These are phyloP conservation scores for Micoletzkya japonica DNA, from an alignment of 2,888 invertebrate species.

Conservation along the genomic window DNA sequence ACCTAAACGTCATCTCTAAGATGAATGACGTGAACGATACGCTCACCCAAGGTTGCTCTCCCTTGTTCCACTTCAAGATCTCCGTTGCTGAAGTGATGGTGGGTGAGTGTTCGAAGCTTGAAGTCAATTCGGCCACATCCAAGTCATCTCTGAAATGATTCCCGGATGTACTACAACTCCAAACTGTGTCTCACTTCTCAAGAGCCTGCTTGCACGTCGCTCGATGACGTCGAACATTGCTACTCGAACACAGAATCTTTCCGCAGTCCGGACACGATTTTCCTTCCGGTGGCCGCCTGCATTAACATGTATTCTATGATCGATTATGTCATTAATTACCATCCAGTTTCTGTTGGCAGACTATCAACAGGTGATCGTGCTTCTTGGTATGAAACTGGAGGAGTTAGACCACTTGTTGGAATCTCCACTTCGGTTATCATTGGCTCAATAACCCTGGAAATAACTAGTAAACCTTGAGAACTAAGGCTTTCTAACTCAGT, in stretches of 20 bases:
- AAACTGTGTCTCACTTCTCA: constrained; percentile 8
- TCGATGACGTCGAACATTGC: constrained; percentile 51
- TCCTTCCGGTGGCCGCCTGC: not conserved
- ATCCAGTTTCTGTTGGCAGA: too few relatives aligned
- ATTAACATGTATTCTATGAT: too few relatives aligned
- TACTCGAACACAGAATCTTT: constrained; percentile 44
- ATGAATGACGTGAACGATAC: not conserved
- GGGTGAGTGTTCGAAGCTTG: too few relatives aligned
- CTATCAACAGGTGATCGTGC: too few relatives aligned
- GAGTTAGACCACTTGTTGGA: too few relatives aligned
- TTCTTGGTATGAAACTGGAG: too few relatives aligned
- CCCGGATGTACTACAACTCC: not conserved
- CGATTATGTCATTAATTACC: too few relatives aligned
- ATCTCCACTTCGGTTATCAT: too few relatives aligned
- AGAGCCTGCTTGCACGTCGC: constrained; percentile 43
- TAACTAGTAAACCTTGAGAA: too few relatives aligned
- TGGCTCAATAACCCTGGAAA: too few relatives aligned
- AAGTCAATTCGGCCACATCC: not conserved
- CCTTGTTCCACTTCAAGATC: not conserved
- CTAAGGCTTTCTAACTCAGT: too few relatives aligned
- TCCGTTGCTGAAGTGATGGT: too few relatives aligned
- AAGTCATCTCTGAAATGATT: not conserved
- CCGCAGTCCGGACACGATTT: constrained; percentile 42
- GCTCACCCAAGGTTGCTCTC: not conserved
- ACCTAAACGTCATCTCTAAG: constrained; percentile 12